Conservation (phyloP, 2,797 vertebrate species). For the Pachyuromys duprasi region DNA sequence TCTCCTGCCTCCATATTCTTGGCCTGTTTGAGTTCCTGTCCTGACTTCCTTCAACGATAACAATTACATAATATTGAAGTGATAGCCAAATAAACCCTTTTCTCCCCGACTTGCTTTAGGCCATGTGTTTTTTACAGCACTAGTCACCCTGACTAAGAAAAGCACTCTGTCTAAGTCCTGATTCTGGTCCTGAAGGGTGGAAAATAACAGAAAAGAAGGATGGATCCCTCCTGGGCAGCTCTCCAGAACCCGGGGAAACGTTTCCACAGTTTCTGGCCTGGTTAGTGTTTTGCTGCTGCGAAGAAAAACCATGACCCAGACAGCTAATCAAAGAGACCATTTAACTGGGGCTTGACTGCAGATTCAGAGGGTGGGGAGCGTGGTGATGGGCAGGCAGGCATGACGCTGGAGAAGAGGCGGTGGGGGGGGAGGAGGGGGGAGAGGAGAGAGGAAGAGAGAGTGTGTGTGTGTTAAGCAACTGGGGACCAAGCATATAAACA, state of each 20-base stretch:
- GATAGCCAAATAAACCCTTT: not conserved
- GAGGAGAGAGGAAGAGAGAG: not conserved
- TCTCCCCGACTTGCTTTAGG: not conserved
- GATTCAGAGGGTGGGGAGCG: not conserved
- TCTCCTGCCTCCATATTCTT: not conserved
- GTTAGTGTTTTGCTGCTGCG: not conserved
- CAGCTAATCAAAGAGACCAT: not conserved
- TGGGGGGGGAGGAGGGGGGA: not conserved
- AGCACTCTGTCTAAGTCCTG: not conserved
- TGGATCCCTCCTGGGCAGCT: not conserved
- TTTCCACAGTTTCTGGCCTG: not conserved
- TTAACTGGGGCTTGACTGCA: not conserved
- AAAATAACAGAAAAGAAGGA: not conserved
- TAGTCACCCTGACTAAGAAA: not conserved
- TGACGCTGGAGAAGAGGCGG: not conserved
- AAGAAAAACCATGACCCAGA: not conserved
- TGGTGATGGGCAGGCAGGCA: not conserved
- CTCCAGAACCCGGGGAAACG: not conserved
- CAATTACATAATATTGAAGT: not conserved
- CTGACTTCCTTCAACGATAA: not conserved
- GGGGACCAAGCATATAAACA: not conserved
- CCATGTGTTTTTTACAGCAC: not conserved
- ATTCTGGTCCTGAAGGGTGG: slow-evolving; percentile 28
- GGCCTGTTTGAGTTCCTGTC: not conserved
- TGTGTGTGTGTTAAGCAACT: not conserved